These are phyloP conservation scores for Limnephilus rhombicus DNA, from an alignment of 2,888 invertebrate species.

Conservation along the genomic window DNA sequence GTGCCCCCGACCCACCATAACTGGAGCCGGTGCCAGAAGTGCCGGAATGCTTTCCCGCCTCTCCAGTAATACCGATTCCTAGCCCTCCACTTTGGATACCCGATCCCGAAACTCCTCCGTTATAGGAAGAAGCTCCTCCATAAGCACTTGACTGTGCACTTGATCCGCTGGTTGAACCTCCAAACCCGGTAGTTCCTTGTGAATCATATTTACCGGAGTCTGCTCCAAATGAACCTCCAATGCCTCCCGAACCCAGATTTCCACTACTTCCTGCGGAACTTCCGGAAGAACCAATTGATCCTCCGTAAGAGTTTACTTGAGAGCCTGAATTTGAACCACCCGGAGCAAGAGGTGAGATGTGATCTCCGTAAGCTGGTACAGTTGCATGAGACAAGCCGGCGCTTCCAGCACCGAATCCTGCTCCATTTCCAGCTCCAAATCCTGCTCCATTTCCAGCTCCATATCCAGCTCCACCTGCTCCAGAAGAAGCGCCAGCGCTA, in stretches of 20 bases:
- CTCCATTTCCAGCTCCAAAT: not conserved
- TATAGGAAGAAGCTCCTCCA: not conserved
- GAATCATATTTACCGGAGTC: not conserved
- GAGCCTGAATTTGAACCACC: not conserved
- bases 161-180: not conserved
- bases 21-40: not conserved
- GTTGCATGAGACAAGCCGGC: slow-evolving; percentile 51
- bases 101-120: not conserved
- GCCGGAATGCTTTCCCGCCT: not conserved
- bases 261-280: not conserved
- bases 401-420: not conserved
- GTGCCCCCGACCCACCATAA: not conserved
- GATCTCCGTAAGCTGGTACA: slow-evolving; percentile 2
- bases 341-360: not conserved
- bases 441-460: slow-evolving; percentile 65
- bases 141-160: not conserved
- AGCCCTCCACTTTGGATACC: not conserved
- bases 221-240: not conserved
- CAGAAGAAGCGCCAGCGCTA: not conserved
- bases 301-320: slow-evolving; percentile 1
- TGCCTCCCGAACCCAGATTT: not conserved
- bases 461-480: slow-evolving; percentile 59
- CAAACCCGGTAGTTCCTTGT: not conserved
- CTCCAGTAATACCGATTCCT: slow-evolving; percentile 1
- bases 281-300: slow-evolving; percentile 4